phyloP scores from a whole-genome alignment of 1,140 invertebrate species.

The Drosophila nigromelanica region DNA sequence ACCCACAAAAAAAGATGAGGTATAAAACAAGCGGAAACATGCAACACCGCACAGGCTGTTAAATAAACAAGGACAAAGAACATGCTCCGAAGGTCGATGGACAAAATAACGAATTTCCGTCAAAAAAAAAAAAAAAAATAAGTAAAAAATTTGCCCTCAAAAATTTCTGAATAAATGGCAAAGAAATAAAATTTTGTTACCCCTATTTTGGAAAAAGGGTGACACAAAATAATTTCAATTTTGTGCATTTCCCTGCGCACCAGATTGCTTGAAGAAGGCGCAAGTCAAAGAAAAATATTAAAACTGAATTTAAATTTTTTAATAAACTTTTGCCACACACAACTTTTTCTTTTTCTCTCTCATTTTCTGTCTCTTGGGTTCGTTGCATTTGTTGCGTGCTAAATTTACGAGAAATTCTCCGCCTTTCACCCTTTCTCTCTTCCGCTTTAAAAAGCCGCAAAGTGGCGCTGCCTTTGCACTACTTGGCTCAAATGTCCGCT shows the following conservation, averaged over 20 bases:
- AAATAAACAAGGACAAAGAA: conserved; percentile 35
- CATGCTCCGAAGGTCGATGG: conserved; percentile 40
- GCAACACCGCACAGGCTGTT: conserved; percentile 42
- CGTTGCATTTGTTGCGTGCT: conserved; percentile 31
- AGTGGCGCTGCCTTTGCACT: conserved; percentile 48
- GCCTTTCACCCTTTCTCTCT: not conserved
- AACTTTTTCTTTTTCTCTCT: conserved; percentile 19
- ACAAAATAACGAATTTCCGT: conserved; percentile 68
- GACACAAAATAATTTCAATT: conserved; percentile 81
- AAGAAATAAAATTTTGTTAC: conserved; percentile 54
- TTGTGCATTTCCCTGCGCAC: conserved; percentile 67
- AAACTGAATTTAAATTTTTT: conserved; percentile 79
- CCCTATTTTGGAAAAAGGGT: conserved; percentile 41
- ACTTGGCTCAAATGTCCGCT: conserved; percentile 55
- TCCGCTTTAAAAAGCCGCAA: conserved; percentile 56
- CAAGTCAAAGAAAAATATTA: conserved; percentile 58
- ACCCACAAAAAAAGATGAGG: conserved; percentile 7
- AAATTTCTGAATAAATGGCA: conserved; percentile 69
- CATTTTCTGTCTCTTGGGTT: not conserved
- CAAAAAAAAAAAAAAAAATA: not conserved
- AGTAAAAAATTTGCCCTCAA: conserved; percentile 32
- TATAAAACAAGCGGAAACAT: conserved; percentile 41
- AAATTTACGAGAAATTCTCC: conserved; percentile 17
- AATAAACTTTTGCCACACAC: conserved; percentile 67
- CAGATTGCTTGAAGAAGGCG: conserved; percentile 55